Conservation (phyloP, 2,797 vertebrate species). For the Brachyrhaphis roseni region DNA sequence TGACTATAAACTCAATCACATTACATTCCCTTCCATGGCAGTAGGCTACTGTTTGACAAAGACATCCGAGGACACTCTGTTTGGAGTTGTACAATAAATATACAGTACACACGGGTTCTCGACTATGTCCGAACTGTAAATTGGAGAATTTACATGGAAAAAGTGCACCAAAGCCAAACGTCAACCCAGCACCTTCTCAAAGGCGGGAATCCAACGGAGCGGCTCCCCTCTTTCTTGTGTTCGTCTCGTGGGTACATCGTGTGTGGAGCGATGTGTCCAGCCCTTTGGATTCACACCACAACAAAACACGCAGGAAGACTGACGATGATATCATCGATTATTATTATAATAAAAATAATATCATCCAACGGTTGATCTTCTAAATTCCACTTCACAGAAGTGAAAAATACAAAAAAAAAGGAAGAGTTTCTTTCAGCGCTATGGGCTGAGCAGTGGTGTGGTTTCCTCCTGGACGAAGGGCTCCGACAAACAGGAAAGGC, state of each 20-base stretch:
- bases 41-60: conserved; percentile 61
- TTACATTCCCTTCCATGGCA: conserved; percentile 70
- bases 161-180: conserved; percentile 67
- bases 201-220: conserved; percentile 30
- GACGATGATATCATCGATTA: conserved; percentile 79
- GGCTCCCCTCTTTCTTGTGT: conserved; percentile 3
- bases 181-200: conserved; percentile 54
- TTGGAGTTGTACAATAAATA: conserved; percentile 78
- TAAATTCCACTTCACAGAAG: conserved; percentile 99
- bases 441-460: conserved; percentile 94
- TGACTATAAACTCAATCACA: conserved; percentile 56
- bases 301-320: conserved; percentile 72
- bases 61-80: conserved; percentile 52
- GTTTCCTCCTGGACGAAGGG: conserved; percentile 85
- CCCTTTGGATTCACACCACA: conserved; percentile 88
- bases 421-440: conserved; percentile 64
- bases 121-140: conserved; percentile 50
- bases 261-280: conserved; percentile 91
- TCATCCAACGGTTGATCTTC: conserved; percentile 74
- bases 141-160: conserved; percentile 67
- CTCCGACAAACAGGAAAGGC: conserved; percentile 34
- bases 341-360: conserved; percentile 87
- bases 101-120: conserved; percentile 74
- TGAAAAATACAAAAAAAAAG: conserved; percentile 87
- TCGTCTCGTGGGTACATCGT: conserved; percentile 77